Conservation (phyloP, 2,888 invertebrate species). For the Cephalotes varians region DNA sequence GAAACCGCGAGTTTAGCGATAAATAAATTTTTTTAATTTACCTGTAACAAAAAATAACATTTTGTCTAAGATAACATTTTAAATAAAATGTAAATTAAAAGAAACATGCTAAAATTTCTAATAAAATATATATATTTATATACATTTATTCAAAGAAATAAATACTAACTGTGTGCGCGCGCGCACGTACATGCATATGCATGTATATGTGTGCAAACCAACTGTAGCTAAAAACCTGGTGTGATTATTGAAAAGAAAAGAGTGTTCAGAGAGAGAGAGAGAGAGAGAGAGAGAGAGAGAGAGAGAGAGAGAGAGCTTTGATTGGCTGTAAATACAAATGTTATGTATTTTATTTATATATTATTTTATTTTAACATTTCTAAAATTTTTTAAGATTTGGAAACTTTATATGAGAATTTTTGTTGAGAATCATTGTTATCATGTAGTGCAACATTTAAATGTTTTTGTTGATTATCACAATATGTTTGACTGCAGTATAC, state of each 20-base stretch:
- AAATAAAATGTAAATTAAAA: neutral
- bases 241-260: neutral
- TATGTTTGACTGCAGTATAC: constrained; percentile 42
- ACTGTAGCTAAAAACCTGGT: neutral
- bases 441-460: neutral
- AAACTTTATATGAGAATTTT: neutral
- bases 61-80: neutral
- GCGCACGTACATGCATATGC: too few species aligned
- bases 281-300: too few species aligned
- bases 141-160: neutral
- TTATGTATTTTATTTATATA: neutral
- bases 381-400: neutral
- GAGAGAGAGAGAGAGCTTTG: neutral
- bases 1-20: neutral
- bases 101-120: neutral
- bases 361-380: too few species aligned
- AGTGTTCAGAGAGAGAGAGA: too few species aligned
- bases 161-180: neutral
- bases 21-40: neutral
- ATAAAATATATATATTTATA: neutral
- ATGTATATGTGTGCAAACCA: too few species aligned
- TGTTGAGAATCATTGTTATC: constrained; percentile 24
- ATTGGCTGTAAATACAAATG: neutral
- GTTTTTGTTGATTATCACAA: neutral
- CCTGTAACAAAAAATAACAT: neutral